These are phyloP conservation scores for Microcebus jonahi DNA, from an alignment of 2,113 vertebrate species.

Conservation along the genomic window DNA sequence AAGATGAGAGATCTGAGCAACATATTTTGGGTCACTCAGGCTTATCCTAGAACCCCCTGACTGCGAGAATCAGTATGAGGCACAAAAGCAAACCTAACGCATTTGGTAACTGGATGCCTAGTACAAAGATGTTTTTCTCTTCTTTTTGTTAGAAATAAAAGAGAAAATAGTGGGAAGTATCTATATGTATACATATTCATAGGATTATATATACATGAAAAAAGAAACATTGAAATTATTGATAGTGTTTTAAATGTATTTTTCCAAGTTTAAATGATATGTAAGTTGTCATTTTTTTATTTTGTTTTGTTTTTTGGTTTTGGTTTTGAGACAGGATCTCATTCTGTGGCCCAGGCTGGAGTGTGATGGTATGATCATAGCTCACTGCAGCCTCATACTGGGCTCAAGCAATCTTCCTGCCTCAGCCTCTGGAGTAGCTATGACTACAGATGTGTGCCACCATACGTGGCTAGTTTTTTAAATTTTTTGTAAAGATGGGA, in stretches of 20 bases:
- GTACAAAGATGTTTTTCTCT: neutral
- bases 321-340: no score
- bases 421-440: no score
- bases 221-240: neutral
- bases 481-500: no score
- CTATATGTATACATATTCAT: neutral
- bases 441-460: no score
- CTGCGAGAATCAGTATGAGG: neutral
- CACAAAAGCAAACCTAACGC: neutral
- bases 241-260: neutral
- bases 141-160: slow-evolving; percentile 13
- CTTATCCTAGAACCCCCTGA: neutral
- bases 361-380: no score
- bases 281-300: neutral
- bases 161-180: neutral
- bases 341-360: no score
- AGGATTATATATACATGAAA: neutral
- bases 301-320: neutral
- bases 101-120: neutral
- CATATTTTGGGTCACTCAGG: neutral
- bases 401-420: no score
- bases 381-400: no score
- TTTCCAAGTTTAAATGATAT: slow-evolving; percentile 3
- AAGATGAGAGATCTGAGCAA: neutral
- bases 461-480: no score